These are phyloP conservation scores for Bothrops jararaca DNA, from an alignment of 2,113 vertebrate species.

Conservation along the genomic window DNA sequence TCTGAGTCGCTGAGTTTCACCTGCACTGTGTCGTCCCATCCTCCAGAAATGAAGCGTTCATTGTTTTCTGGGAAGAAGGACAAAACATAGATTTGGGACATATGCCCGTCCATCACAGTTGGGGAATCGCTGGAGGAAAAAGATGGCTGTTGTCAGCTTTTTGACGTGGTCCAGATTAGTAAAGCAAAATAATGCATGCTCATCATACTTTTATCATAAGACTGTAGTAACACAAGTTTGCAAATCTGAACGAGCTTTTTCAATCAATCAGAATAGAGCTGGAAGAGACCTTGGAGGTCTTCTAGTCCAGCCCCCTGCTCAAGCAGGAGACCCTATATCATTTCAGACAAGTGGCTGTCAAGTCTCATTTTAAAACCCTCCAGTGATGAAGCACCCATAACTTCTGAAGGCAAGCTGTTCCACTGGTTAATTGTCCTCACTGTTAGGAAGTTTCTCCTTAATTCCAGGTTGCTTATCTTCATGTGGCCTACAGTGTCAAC, in stretches of 20 bases:
- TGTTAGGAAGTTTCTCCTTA: not conserved
- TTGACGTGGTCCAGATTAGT: not conserved
- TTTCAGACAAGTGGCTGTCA: no score
- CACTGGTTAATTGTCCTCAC: not conserved
- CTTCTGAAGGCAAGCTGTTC: not conserved
- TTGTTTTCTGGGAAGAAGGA: constrained; percentile 59
- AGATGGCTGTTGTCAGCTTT: not conserved
- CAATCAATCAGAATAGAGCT: no score
- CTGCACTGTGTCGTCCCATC: constrained; percentile 70
- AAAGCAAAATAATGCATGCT: not conserved
- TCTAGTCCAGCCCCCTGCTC: no score
- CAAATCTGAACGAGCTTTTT: not conserved
- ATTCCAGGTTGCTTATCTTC: not conserved
- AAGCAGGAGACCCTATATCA: no score
- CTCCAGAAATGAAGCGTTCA: constrained; percentile 62
- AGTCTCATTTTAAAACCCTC: no score
- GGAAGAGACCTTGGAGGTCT: no score
- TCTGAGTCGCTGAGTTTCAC: constrained; percentile 18
- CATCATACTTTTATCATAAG: not conserved
- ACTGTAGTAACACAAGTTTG: not conserved
- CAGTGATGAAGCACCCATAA: not conserved
- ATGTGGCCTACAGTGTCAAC: no score
- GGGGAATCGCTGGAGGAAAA: constrained; percentile 40
- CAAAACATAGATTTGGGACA: constrained; percentile 59
- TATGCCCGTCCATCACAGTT: constrained; percentile 62